Evolutionary conservation across 2,888 invertebrate genomes (phyloP).

Genomic region (Chymomyza procnemis): DNA sequence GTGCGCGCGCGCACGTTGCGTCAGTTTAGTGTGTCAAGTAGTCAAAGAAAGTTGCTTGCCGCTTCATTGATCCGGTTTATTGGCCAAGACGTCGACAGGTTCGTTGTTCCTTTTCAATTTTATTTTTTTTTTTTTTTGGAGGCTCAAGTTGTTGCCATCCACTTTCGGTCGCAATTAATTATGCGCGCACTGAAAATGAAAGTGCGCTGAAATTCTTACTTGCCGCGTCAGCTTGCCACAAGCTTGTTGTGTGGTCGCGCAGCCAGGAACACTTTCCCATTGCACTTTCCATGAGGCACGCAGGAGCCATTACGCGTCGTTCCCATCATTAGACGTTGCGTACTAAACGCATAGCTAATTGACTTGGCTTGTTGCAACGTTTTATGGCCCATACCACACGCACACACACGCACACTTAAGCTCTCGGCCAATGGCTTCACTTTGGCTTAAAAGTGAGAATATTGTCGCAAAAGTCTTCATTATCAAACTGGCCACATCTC

Average conservation of each 20-base stretch:
- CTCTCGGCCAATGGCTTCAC: background rate
- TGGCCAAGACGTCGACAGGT: constrained; percentile 50
- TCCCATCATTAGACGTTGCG: constrained; percentile 32
- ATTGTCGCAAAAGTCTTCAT: constrained; percentile 54
- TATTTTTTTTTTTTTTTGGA: too few species aligned
- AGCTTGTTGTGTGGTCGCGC: constrained; percentile 12
- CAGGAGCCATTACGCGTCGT: background rate
- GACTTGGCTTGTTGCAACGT: background rate
- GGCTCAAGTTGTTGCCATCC: constrained; percentile 67
- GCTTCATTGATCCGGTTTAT: constrained; percentile 21
- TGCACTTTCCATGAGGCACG: too few species aligned
- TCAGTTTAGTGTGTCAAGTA: constrained; percentile 73
- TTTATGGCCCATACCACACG: background rate
- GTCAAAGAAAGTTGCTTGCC: constrained; percentile 66
- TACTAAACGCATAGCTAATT: background rate
- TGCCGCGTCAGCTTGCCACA: too few species aligned
- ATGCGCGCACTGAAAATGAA: constrained; percentile 71
- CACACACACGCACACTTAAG: background rate
- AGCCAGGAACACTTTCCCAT: too few species aligned
- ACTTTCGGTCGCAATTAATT: constrained; percentile 75
- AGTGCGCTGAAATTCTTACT: constrained; percentile 46
- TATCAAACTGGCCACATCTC: constrained; percentile 47
- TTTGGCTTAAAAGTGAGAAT: constrained; percentile 36
- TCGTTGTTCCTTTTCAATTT: constrained; percentile 64
- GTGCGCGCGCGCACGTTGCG: constrained; percentile 49